Evolutionary conservation across 2,113 vertebrate genomes (phyloP).

Genomic region (Hemibagrus wyckioides): DNA sequence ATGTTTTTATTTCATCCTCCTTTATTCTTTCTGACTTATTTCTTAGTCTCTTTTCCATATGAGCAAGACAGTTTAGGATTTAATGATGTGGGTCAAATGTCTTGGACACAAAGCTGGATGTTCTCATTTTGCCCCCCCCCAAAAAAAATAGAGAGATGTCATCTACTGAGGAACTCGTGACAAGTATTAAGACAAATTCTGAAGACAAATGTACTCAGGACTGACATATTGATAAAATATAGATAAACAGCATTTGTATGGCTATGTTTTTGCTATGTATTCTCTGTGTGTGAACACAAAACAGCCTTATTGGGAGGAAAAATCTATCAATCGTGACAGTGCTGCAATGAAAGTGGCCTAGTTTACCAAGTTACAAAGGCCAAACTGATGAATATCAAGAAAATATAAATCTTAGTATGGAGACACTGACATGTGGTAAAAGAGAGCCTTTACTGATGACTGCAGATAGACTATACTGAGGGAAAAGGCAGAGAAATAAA

Average conservation of each 20-base stretch:
- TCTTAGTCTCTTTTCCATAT: constrained; percentile 23
- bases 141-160: background rate
- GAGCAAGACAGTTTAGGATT: constrained; percentile 37
- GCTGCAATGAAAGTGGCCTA: background rate
- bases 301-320: background rate
- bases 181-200: background rate
- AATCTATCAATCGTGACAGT: background rate
- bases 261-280: background rate
- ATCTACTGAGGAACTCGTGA: background rate
- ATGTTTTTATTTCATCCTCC: background rate
- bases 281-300: background rate
- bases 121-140: constrained; percentile 10
- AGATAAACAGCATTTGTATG: background rate
- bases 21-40: background rate
- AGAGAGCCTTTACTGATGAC: too few species aligned
- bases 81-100: constrained; percentile 41
- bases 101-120: constrained; percentile 9
- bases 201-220: background rate
- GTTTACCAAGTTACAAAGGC: background rate
- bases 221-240: background rate
- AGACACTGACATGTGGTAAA: too few species aligned
- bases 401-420: background rate
- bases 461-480: background rate
- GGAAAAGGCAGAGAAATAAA: background rate
- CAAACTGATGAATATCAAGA: background rate